phyloP scores from a whole-genome alignment of 2,113 vertebrate species.

The Rhombomys opimus region DNA sequence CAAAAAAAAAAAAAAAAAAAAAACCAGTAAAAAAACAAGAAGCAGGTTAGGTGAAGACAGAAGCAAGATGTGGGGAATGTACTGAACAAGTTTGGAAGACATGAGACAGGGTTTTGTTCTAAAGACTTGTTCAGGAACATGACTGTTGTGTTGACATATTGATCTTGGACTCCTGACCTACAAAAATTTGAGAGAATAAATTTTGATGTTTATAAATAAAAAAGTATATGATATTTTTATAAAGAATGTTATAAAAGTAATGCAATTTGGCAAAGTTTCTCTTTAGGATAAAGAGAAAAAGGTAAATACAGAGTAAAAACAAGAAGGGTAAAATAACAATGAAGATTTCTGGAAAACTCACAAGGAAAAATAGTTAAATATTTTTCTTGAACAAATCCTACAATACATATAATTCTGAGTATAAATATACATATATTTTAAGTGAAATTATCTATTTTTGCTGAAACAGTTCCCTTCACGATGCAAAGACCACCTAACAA shows the following conservation, averaged over 20 bases:
- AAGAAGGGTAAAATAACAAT: background rate
- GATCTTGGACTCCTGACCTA: too few species aligned
- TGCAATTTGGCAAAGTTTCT: background rate
- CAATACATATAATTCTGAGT: background rate
- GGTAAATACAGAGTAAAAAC: background rate
- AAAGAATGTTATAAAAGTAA: background rate
- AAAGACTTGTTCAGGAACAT: fast-evolving
- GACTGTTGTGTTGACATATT: background rate
- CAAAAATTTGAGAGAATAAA: background rate
- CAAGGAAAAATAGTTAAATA: background rate
- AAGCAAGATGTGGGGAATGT: background rate
- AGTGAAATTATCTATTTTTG: background rate
- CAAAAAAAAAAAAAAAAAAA: too few species aligned
- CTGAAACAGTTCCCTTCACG: background rate
- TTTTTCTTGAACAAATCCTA: background rate
- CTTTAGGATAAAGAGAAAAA: background rate
- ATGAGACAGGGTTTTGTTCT: too few species aligned
- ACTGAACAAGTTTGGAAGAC: too few species aligned
- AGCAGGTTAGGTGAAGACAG: background rate
- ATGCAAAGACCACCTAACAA: background rate
- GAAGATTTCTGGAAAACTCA: background rate
- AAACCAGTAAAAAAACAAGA: background rate
- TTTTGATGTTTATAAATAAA: background rate
- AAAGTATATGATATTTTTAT: background rate
- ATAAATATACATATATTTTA: background rate